phyloP scores from a whole-genome alignment of 1,140 invertebrate species.

The Hypsibius dujardini region DNA sequence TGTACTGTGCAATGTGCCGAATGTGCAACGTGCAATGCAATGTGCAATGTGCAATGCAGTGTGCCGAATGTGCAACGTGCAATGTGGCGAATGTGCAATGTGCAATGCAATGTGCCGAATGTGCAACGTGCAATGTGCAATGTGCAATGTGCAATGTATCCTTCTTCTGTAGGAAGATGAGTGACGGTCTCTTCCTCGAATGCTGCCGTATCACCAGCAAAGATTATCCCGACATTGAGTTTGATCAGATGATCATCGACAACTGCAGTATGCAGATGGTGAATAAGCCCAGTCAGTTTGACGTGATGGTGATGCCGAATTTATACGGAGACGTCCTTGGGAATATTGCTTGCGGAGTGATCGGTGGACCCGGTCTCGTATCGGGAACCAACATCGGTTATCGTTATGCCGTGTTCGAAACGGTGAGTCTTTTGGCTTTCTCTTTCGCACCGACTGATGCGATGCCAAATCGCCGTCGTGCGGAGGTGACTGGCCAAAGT shows the following conservation, averaged over 20 bases:
- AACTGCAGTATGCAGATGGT: constrained; percentile 95
- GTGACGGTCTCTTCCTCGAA: constrained; percentile 83
- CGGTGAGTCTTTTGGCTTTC: constrained; percentile 49
- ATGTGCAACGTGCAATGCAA: neutral
- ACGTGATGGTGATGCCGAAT: constrained; percentile 95
- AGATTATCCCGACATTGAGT: constrained; percentile 84
- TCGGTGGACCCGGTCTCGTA: constrained; percentile 85
- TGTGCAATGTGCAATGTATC: too few species aligned
- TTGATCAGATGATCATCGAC: constrained; percentile 93
- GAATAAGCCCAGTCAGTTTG: constrained; percentile 87
- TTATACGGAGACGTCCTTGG: constrained; percentile 93
- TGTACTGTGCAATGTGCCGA: too few species aligned
- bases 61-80: too few species aligned
- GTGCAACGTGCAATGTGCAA: constrained; percentile 1
- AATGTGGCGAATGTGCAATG: too few species aligned
- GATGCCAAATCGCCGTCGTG: too few species aligned
- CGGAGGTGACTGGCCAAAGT: too few species aligned
- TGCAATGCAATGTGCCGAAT: too few species aligned
- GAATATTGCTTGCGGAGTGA: constrained; percentile 85
- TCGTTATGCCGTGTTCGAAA: constrained; percentile 47
- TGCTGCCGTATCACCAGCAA: constrained; percentile 67
- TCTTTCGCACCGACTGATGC: too few species aligned
- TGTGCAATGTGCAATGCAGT: too few species aligned
- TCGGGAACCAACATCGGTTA: constrained; percentile 82
- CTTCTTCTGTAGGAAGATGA: constrained; percentile 59